Percentiles rank a stretch among this genome's conserved stretches.
Evolutionary conservation across 2,797 vertebrate species (phyloP).

Genomic region (Notolepis coatsorum): DNA sequence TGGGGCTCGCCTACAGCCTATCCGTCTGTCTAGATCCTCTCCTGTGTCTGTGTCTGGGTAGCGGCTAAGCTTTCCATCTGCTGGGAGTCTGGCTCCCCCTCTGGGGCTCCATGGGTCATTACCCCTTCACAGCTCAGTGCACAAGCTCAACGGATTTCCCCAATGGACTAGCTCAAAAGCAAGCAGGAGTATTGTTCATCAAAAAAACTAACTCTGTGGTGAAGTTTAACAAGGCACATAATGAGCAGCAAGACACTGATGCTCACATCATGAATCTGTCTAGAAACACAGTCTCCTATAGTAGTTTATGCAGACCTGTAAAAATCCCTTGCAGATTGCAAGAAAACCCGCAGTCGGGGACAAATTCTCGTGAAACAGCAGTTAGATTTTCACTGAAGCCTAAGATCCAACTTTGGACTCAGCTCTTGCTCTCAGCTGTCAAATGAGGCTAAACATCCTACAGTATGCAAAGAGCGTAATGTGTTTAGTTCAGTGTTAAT

Average conservation of each 20-base stretch:
- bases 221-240: no score
- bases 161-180: slow-evolving; percentile 48
- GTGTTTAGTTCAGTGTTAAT: slow-evolving; percentile 39
- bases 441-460: background rate
- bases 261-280: background rate
- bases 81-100: slow-evolving; percentile 68
- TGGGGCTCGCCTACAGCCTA: slow-evolving; percentile 68
- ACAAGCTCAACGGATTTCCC: slow-evolving; percentile 29
- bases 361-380: background rate
- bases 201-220: no score
- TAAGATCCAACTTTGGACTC: no score
- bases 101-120: slow-evolving; percentile 65
- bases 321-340: slow-evolving; percentile 10
- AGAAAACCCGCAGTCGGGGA: background rate
- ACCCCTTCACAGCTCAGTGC: slow-evolving; percentile 34
- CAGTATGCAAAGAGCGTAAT: background rate
- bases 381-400: background rate
- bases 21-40: slow-evolving; percentile 9
- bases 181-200: no score
- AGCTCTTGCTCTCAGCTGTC: no score
- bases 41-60: background rate
- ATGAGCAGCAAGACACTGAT: background rate
- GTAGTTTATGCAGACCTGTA: no score
- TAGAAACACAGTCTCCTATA: slow-evolving; percentile 17
- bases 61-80: slow-evolving; percentile 55